These are phyloP conservation scores for Rhynchophorus ferrugineus DNA, from an alignment of 1,140 invertebrate genomes.

Conservation along the genomic window DNA sequence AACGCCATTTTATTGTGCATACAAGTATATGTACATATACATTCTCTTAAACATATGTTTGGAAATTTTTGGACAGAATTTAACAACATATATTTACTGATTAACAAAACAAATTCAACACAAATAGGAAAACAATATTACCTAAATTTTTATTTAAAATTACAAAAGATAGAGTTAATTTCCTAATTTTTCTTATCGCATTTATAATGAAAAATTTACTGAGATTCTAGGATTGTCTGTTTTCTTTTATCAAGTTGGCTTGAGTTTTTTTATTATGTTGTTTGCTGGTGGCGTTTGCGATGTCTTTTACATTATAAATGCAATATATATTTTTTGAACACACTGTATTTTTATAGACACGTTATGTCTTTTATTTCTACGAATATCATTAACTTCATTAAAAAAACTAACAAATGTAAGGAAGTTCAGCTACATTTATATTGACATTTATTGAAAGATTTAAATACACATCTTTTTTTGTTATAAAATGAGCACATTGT, in stretches of 20 bases:
- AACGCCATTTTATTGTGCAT: constrained; percentile 44
- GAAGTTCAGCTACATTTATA: constrained; percentile 39
- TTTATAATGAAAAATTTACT: constrained; percentile 25
- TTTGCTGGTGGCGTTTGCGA: constrained; percentile 3
- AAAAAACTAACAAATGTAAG: constrained; percentile 33
- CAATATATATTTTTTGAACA: constrained; percentile 31
- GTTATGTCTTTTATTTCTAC: constrained; percentile 26
- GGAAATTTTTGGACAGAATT: constrained; percentile 44
- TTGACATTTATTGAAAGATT: constrained; percentile 40
- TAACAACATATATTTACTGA: constrained; percentile 41
- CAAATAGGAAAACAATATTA: constrained; percentile 26
- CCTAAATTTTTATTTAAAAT: constrained; percentile 24
- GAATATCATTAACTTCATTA: constrained; percentile 27
- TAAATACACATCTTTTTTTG: constrained; percentile 29
- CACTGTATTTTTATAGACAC: constrained; percentile 29
- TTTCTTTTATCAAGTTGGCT: background rate
- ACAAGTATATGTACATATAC: constrained; percentile 44
- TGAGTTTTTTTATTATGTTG: background rate
- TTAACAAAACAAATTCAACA: constrained; percentile 36
- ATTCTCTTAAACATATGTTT: constrained; percentile 40
- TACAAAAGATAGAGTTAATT: constrained; percentile 21
- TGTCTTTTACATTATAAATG: constrained; percentile 22
- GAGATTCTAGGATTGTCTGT: constrained; percentile 19
- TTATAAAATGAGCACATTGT: constrained; percentile 41
- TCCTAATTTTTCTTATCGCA: constrained; percentile 27